phyloP scores from a whole-genome alignment of 2,113 vertebrate species.

The Bombycilla garrulus region DNA sequence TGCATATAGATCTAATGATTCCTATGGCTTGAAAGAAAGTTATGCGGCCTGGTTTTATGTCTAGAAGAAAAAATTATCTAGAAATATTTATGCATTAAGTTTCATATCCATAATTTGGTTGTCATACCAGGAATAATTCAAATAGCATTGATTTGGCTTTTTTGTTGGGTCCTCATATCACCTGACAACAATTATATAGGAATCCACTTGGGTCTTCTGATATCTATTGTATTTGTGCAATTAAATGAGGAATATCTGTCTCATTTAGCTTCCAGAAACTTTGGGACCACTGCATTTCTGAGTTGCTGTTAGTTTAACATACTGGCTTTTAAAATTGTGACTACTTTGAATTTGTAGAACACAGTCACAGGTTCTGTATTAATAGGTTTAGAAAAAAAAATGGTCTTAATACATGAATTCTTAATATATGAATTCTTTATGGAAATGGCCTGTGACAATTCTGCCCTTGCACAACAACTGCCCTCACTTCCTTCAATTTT shows the following conservation, averaged over 20 bases:
- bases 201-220: not conserved
- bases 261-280: not conserved
- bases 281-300: not conserved
- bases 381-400: not conserved
- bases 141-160: not conserved
- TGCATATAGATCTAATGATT: not conserved
- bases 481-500: not conserved
- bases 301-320: not conserved
- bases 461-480: not conserved
- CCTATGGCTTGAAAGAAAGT: not conserved
- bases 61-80: not conserved
- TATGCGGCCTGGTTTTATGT: not conserved
- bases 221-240: slow-evolving; percentile 4
- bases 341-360: not conserved
- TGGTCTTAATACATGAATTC: no score
- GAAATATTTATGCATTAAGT: not conserved
- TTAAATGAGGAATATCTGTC: not conserved
- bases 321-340: not conserved
- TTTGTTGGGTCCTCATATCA: not conserved
- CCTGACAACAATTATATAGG: not conserved
- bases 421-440: not conserved
- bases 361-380: not conserved
- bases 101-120: not conserved
- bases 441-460: not conserved
- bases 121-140: not conserved